Percentiles rank a stretch among this genome's conserved stretches.
Conservation (phyloP, 2,888 invertebrate genomes). For the Ormyrus pomaceus region DNA sequence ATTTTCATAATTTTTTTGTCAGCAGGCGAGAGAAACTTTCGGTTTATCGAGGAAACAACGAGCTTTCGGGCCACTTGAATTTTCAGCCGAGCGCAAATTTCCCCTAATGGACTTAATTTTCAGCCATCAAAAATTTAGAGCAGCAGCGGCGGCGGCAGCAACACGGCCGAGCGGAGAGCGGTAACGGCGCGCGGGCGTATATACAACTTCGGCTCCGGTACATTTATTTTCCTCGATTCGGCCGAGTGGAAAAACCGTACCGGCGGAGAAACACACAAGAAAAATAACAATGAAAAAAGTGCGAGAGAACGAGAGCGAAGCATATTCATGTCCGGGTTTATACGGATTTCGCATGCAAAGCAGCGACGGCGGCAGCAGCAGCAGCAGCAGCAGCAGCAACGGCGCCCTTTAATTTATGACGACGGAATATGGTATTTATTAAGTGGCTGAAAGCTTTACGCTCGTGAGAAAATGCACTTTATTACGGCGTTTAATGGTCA, state of each 20-base stretch:
- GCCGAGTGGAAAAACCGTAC: not conserved
- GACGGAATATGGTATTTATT: conserved; percentile 54
- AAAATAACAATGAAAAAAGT: not conserved
- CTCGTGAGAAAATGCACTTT: conserved; percentile 54
- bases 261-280: not conserved
- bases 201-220: not conserved
- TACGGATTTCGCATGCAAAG: conserved; percentile 43
- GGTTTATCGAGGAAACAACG: conserved; percentile 3
- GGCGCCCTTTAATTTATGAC: conserved; percentile 50
- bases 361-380: not conserved
- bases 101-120: conserved; percentile 12
- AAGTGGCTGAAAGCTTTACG: conserved; percentile 52
- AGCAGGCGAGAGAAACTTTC: not conserved
- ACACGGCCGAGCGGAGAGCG: no score
- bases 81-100: conserved; percentile 4
- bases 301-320: not conserved
- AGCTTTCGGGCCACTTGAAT: not conserved
- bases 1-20: no score
- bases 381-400: conserved; percentile 7
- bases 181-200: not conserved
- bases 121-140: conserved; percentile 26
- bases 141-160: not conserved
- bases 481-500: conserved; percentile 48
- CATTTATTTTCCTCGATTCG: not conserved
- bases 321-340: conserved; percentile 6